Conservation (phyloP, 1,140 invertebrate species). For the Subanguina moxae region DNA sequence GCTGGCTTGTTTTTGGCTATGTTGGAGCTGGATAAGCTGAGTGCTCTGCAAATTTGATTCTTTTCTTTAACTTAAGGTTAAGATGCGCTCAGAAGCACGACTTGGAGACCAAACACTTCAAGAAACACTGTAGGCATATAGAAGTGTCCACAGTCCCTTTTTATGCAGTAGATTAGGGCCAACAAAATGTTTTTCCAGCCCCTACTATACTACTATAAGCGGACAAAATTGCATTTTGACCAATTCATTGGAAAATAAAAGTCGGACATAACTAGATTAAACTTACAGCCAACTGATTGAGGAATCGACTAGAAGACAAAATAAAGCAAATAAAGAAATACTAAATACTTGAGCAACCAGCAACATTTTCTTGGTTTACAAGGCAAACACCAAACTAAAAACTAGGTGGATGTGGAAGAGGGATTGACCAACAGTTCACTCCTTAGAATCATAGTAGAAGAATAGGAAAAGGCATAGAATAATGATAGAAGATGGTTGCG, state of each 20-base stretch:
- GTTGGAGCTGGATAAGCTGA: conserved; percentile 5
- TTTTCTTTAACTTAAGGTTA: not conserved
- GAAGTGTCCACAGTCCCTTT: not conserved
- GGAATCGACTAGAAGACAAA: not conserved
- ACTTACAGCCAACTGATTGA: conserved; percentile 15
- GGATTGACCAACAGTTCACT: not conserved
- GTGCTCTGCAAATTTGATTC: conserved; percentile 2
- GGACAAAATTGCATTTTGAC: too few species aligned
- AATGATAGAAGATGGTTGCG: not conserved
- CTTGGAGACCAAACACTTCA: not conserved
- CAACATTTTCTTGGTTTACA: conserved; percentile 1
- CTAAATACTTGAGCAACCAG: not conserved
- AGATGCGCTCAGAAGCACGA: too few species aligned
- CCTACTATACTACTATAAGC: not conserved
- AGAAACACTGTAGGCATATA: not conserved
- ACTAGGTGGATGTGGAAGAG: not conserved
- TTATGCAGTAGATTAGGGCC: not conserved
- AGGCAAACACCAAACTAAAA: not conserved
- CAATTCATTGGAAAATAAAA: too few species aligned
- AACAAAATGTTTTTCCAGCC: not conserved
- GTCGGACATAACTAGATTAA: too few species aligned
- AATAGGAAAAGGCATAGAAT: not conserved
- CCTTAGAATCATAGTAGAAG: not conserved
- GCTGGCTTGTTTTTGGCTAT: conserved; percentile 24
- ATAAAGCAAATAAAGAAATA: not conserved